A percentile compares a stretch with the other conserved stretches of the same genome.
Evolutionary conservation across 2,797 vertebrate genomes (phyloP).

Genomic region (Heterohyrax brucei): DNA sequence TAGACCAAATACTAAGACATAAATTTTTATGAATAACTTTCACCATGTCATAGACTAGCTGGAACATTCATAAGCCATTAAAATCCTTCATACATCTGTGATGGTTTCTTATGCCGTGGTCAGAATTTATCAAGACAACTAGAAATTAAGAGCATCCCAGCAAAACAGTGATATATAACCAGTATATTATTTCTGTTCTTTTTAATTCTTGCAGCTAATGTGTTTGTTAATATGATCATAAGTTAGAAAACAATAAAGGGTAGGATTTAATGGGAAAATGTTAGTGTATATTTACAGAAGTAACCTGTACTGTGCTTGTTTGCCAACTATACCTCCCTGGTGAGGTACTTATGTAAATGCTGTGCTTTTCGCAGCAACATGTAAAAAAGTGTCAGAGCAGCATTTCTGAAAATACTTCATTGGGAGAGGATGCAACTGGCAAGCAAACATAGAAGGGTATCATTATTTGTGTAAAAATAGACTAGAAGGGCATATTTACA

Average conservation of each 20-base stretch:
- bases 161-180: not conserved
- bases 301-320: too few species aligned
- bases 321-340: too few species aligned
- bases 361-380: too few species aligned
- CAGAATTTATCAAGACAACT: conserved; percentile 27
- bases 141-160: conserved; percentile 13
- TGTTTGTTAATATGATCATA: not conserved
- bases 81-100: not conserved
- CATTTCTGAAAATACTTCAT: too few species aligned
- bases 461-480: not conserved
- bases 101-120: not conserved
- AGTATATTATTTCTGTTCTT: not conserved
- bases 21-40: not conserved
- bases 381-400: too few species aligned
- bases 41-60: not conserved
- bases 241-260: not conserved
- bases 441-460: too few species aligned
- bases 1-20: conserved; percentile 19
- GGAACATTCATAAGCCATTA: conserved; percentile 3
- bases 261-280: conserved; percentile 14
- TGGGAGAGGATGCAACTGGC: too few species aligned
- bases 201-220: not conserved
- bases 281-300: too few species aligned
- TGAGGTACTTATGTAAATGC: too few species aligned
- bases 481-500: conserved; percentile 8